Evolutionary conservation across 2,113 vertebrate genomes (phyloP), one percentile per base, ranked within the genome.

Genomic region (Misgurnus anguillicaudatus): DNA sequence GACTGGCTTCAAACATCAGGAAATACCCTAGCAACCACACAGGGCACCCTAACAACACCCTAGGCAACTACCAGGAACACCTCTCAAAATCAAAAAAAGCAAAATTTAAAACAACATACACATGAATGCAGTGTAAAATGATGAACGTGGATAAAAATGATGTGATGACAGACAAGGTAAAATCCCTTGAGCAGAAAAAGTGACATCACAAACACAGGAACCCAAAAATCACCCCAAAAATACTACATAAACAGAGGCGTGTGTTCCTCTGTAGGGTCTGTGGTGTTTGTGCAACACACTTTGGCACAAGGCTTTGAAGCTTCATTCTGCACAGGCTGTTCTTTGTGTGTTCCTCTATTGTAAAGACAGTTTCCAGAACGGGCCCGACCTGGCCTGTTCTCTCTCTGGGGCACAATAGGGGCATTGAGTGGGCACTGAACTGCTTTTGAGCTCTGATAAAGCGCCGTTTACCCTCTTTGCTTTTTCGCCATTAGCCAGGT

Each of bases 351-450:
- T 9, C 31, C 75, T 79, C 64, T 65, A 77, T 41, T 65, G 72
- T 75, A 14, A 63, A 72, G 77, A 74, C 73, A 57, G 67, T 69
- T 74, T 82, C 68, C 58, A 82, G 84, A 85, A 85, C 53, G 78
- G 60, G 68, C 77, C 53, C 24, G 75, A 53, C 78, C 73, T 75
- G 77, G 47, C 74, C 77, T 55, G 58, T 60, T 39, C 61, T 53
- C 75, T 77, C 67, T 16, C 75, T 45, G 38, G 77, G 84, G 66
- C 74, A 85, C 84, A 85, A 82, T 85, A 74, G 78, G 57, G 74
- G 63, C 62, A 85, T 82, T 82, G 80, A 85, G 47, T 58, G 68
- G 80, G 73, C 80, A 82, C 19, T 5, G 51, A 71, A 45, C 67
- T 63, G 78, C 77, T 72, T 75, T 41, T 38, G 60, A 79, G 51